phyloP scores from a whole-genome alignment of 2,888 invertebrate genomes.

The Xestobium rufovillosum region DNA sequence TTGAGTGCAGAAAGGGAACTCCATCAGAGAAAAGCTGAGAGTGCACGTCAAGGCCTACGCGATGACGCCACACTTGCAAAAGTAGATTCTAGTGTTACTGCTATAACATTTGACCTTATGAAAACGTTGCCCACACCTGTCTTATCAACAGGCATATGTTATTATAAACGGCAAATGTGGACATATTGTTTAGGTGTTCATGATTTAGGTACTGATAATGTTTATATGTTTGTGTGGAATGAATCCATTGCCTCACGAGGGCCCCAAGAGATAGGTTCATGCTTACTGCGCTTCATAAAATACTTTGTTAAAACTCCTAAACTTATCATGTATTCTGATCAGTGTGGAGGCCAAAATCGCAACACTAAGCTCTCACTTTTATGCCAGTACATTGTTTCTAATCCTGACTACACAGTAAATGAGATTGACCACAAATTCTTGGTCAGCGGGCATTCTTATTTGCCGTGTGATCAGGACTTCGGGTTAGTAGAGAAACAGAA shows the following conservation, averaged over 20 bases:
- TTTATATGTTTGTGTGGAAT: conserved; percentile 27
- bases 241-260: conserved; percentile 25
- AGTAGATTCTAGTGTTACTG: conserved; percentile 14
- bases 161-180: conserved; percentile 29
- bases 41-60: conserved; percentile 19
- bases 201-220: conserved; percentile 21
- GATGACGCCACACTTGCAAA: conserved; percentile 14
- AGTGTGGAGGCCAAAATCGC: conserved; percentile 23
- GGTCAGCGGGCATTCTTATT: conserved; percentile 19
- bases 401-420: conserved; percentile 17
- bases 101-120: conserved; percentile 27
- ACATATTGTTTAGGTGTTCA: conserved; percentile 27
- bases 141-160: conserved; percentile 25
- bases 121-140: conserved; percentile 29
- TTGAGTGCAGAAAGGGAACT: too few species aligned
- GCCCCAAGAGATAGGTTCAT: conserved; percentile 27
- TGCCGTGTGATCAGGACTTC: conserved; percentile 16
- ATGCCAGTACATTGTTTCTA: conserved; percentile 22
- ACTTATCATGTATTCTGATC: conserved; percentile 20
- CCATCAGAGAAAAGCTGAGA: conserved; percentile 20
- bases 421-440: conserved; percentile 20
- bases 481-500: conserved; percentile 14
- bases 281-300: conserved; percentile 23
- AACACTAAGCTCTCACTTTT: conserved; percentile 23
- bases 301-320: conserved; percentile 19